Evolutionary conservation across 2,113 vertebrate genomes (phyloP).

Genomic region (Onychorhynchus coronatus): DNA sequence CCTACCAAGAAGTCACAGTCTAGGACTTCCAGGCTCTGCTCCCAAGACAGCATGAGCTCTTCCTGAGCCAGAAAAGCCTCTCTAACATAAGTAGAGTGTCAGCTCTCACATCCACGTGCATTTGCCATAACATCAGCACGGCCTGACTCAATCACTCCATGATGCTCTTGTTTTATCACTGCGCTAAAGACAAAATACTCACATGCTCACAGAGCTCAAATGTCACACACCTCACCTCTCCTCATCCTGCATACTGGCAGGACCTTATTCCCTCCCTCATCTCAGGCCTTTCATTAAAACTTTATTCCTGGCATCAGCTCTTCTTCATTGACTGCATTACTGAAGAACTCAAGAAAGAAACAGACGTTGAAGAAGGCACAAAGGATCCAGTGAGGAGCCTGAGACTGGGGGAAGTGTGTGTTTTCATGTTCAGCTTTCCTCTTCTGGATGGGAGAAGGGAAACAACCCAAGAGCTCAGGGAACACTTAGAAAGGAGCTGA

Average conservation of each 20-base stretch:
- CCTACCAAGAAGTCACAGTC: fast-evolving
- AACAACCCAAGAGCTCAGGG: not conserved
- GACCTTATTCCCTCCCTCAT: not conserved
- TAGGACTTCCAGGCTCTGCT: not conserved
- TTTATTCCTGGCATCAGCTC: not conserved
- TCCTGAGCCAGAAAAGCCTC: not conserved
- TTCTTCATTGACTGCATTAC: not conserved
- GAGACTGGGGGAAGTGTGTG: no score
- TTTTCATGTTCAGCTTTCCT: not conserved
- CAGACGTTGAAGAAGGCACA: not conserved
- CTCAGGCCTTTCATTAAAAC: not conserved
- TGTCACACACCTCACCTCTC: not conserved
- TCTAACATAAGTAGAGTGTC: not conserved
- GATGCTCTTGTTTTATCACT: not conserved
- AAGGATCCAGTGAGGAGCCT: not conserved
- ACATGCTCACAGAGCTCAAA: not conserved
- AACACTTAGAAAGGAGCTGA: not conserved
- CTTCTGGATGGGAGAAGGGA: not conserved
- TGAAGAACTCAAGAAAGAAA: not conserved
- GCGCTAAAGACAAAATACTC: not conserved
- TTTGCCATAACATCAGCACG: fast-evolving
- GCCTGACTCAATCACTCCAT: not conserved
- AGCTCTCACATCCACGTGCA: not conserved
- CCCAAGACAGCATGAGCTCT: not conserved
- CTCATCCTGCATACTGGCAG: fast-evolving